Evolutionary conservation across 2,888 invertebrate species (phyloP), one percentile per base, ranked within the genome.

Genomic region (Epiblema foenella): DNA sequence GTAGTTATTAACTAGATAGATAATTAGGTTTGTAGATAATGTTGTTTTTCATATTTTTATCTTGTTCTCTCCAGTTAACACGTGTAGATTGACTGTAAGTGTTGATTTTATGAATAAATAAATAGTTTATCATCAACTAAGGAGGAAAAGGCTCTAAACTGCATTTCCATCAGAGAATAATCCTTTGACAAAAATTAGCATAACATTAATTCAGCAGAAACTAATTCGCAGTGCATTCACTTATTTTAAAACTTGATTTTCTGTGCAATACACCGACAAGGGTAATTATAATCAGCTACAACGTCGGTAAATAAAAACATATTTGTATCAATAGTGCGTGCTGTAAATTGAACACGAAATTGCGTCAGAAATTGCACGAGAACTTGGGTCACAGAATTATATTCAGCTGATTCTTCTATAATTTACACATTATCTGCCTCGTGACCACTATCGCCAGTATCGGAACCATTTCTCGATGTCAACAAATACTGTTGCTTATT

Each of bases 321-420:
- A 68, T 70, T 74, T 33, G 65, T 69, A 64, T 64, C 33, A 51
- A 46, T 75, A 57, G 42, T 49, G 20, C 24, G n/a, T 59, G 72
- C 49, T 77, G 82, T 71, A 83, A 85, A 73, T 68, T 69, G 57
- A 77, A 74, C 66, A 58, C 33, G 63, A 10, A 78, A 79, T 88
- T 88, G 85, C 88, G 75, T 88, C 88, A 88, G 84, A 79, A 69
- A 81, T 83, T 84, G 78, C 83, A 78, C 69, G 73, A 73, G 42
- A 74, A 75, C 77, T 77, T 75, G 77, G 78, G 77, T 79, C 76
- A 79, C 63, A 73, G 70, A 65, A 49, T 52, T 52, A 64, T 18
- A 65, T 29, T 63, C 37, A 15, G 29, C 54, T 59, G 33, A 71
- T 56, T 37, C 37, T 73, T 57, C 69, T 69, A 15, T 56, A 72